Evolutionary conservation across 2,888 invertebrate genomes (phyloP), one percentile per base, ranked within the genome.

Genomic region (Pogonocherus hispidulus): DNA sequence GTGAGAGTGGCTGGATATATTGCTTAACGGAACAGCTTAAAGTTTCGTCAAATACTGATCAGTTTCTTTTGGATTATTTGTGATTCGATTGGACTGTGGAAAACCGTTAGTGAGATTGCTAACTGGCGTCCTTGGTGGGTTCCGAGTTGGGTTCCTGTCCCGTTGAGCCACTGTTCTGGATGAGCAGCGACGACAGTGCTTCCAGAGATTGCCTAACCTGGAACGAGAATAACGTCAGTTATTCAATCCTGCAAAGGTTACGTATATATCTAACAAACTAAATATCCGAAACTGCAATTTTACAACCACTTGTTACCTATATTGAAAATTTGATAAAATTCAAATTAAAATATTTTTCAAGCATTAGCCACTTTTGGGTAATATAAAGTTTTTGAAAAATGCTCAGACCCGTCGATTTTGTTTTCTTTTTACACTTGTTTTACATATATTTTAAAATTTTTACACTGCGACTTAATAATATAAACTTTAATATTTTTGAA

Each of bases 151-250:
- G 46, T 27, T 62, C 64, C n/a, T 65, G 57, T 6, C 22, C 62
- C 37, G 64, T 14, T 8, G 49, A 22, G 16, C 49, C 57, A 44
- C 63, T 64, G 44, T 80, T 84, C 68, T 83, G 83, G 70, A 82
- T 80, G 67, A 86, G 73, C 70, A 93, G 90, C 75, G 92, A 90
- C 19, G 94, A 94, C 74, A 94, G 86, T 56, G 92, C 92, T 86
- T 94, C 94, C 81, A 94, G 84, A 63, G 93, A 94, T 84, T 94
- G 92, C 71, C 94, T 90, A 68, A 94, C 93, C 94, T 94, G 85
- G 1, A 87, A 66, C 37, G 68, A 51, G 55, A 18, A 49, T 32
- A 16, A 47, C 27, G 27, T 27, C 27, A 27, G 8, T 8, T 27
- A 27, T 27, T 27, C n/a, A n/a, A n/a, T n/a, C n/a, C n/a, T n/a